Evolutionary conservation across 2,797 vertebrate species (phyloP), one percentile per base, ranked within the genome.

Genomic region (Taenioides sp.): DNA sequence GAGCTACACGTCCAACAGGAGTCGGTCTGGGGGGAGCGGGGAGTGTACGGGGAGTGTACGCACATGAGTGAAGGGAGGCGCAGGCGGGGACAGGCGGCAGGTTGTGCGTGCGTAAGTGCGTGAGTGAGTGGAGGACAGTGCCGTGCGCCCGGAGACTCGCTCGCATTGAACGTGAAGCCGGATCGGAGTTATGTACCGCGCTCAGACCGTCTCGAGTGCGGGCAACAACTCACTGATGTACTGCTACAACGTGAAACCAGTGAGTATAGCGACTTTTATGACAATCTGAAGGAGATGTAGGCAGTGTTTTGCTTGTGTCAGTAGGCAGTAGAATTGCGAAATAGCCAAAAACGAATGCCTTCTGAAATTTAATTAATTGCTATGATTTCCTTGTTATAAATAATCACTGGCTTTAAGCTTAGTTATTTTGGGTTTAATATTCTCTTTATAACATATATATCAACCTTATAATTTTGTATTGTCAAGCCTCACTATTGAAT

Each of bases 221-320:
- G 94, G 93, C 85, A 95, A 91, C 93, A 97, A 92, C 94, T 94
- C 97, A 78, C 83, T 96, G 86, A 96, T 97, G 96, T 97, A 96
- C 90, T 96, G 96, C 93, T 98, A 96, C 94, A 97, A 95, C 92
- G 94, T 97, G 74, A 98, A 98, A 91, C 95, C 95, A 85, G 97
- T 98, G 88, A 97, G 96, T 93, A 80, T 59, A 3, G 12, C 40
- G 14, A 72, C 71, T 65, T 73, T 72, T 70, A n/a, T 65, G 4
- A 63, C 72, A 66, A n/a, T 34, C 2, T 17, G 43, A 3, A 58
- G 57, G 59, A 67, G 65, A 3, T n/a, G 18, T 43, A 11, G 1
- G 63, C 1, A 43, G 22, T 57, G 18, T 74, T 67, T 66, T 25
- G 20, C 20, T 31, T 68, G 65, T 71, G 10, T 67, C n/a, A 7